Base-by-base conservation (phyloP, 53 echinoderm and acorn worm genomes). In the Holothuria leucospilota region DNA sequence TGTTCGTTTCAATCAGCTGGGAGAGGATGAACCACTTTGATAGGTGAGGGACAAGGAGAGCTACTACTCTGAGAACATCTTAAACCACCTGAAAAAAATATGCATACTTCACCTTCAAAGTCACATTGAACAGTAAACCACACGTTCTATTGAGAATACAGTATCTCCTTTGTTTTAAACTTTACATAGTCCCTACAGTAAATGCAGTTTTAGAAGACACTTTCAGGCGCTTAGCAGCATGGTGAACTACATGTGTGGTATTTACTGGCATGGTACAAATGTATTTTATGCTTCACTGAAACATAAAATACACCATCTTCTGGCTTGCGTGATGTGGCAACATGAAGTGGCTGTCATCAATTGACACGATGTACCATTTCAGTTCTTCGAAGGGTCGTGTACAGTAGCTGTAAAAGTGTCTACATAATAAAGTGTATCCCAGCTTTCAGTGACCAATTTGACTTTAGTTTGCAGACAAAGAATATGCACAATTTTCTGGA, bases 291-390 rank as follows among this genome's bases (percentile, higher is more conserved):
- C 29, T 59, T n/a, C 28, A 78, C 20, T n/a, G 56, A 78, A 10
- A 78, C 13, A 14, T 78, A 78, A 15, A 6, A 26, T 11, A 78
- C 4, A 6, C 20, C 58, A 78, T 52, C 78, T 16, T 39, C 78
- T 8, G 9, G 58, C 13, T 26, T 53, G 77, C 84, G 75, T 12
- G 67, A 63, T 40, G 84, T 89, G 34, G 89, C 84, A 23, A 77
- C 89, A 84, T 89, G 89, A 8, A 89, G 89, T 2, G 89, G 89
- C 24, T 61, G 52, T 89, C 84, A 74, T 89, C 89, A n/a, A 84
- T 75, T 8, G 78, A 52, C 13, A 78, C 2, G 23, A 78, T 27
- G 4, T 27, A 21, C 78, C 78, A 58, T 15, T 24, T 15, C 28
- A 51, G 2, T 24, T 24, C 56, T 56, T 58, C 27, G 13, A 53